Evolutionary conservation across 1,140 invertebrate genomes (phyloP), one percentile per base, ranked within the genome.

Genomic region (Phymorhynchus buccinoides): DNA sequence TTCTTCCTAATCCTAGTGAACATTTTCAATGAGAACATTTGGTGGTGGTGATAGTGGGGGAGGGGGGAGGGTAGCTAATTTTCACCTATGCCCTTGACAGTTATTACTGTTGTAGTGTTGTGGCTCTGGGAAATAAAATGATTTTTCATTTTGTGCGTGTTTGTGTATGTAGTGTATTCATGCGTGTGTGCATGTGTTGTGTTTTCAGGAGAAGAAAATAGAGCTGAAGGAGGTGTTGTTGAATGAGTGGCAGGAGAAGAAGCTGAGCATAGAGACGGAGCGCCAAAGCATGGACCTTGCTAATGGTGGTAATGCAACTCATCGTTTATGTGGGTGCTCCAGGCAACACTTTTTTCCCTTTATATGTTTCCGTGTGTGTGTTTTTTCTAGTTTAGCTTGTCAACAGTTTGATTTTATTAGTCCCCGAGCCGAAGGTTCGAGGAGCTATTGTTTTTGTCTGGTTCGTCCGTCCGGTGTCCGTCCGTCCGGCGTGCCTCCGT

Each of bases 191-290:
- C 14, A 27, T 80, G 39, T 39, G n/a, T 41, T 7, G 7, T 86
- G 71, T 84, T 84, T 83, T 87, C 86, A 93, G 93, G 97, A 99
- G 89, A 98, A 99, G 91, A 98, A 98, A 92, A 95, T 97, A 88
- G 98, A 99, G 91, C 93, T 99, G 18, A 96, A 96, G 90, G 98
- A 99, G 92, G 97, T 96, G 94, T 92, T 99, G 27, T 94, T 99
- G 18, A 95, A 96, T 52, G 98, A 99, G 91, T 96, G 99, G 92
- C 98, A 99, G 92, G 98, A 99, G 86, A 98, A 98, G 90, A 95
- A 96, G 89, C 96, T 96, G 89, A 95, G 96, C 87, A 97, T 99
- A 87, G 98, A 99, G 93, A 95, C 95, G 87, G 98, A 99, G 92
- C 93, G 97, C 78, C 95, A 95, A 87, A 96, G 95, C 66, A 96